These are phyloP conservation scores for Nephrotoma guestfalica DNA, from an alignment of 2,888 invertebrate genomes.

Conservation along the genomic window DNA sequence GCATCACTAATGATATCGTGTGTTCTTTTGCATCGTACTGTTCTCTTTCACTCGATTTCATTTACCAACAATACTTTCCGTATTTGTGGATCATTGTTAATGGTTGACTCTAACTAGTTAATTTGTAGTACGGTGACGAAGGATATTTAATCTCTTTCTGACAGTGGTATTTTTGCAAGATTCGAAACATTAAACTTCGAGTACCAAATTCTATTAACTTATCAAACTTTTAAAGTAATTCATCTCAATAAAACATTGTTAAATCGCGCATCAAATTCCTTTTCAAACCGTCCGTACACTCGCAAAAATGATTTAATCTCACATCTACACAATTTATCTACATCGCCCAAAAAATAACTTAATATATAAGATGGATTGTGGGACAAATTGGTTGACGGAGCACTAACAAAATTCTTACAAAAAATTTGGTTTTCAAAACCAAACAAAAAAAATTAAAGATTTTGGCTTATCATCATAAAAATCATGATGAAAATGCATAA, in stretches of 20 bases:
- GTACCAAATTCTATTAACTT: no score
- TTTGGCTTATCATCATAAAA: neutral
- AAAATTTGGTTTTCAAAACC: neutral
- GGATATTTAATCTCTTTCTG: no score
- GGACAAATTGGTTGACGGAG: neutral
- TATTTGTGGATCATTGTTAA: no score
- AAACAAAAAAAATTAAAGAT: neutral
- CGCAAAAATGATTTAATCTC: neutral
- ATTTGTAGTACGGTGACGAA: no score
- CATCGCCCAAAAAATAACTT: neutral
- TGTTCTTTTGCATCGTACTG: no score
- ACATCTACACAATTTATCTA: neutral
- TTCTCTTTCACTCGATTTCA: no score
- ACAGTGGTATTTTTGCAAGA: no score
- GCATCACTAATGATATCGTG: no score
- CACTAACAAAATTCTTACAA: neutral
- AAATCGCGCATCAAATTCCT: neutral
- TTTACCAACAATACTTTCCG: no score
- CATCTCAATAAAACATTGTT: neutral
- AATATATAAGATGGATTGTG: neutral
- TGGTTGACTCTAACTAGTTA: no score
- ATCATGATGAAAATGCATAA: neutral
- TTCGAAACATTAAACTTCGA: no score
- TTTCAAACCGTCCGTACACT: neutral
- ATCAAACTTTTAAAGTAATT: neutral